phyloP scores from a whole-genome alignment of 2,113 vertebrate genomes.

The Pterocles orientalis region DNA sequence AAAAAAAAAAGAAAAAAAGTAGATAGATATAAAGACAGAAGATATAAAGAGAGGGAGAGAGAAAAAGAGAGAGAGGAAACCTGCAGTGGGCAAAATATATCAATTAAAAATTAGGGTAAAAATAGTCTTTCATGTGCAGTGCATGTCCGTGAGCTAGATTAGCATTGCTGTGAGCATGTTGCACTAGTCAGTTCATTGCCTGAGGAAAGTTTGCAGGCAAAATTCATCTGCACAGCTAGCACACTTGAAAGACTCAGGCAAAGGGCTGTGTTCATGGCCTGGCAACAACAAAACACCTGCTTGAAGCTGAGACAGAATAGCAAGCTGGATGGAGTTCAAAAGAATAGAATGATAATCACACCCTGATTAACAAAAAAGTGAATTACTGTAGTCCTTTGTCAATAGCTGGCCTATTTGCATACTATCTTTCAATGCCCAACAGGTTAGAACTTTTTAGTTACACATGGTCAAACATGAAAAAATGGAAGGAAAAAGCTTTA shows the following conservation, averaged over 20 bases:
- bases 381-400: slow-evolving; percentile 55
- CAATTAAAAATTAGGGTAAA: slow-evolving; percentile 68
- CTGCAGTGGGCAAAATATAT: slow-evolving; percentile 57
- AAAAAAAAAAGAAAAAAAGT: neutral
- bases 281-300: slow-evolving; percentile 70
- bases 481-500: slow-evolving; percentile 16
- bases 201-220: slow-evolving; percentile 85
- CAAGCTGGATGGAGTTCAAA: slow-evolving; percentile 68
- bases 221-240: slow-evolving; percentile 79
- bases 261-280: slow-evolving; percentile 34
- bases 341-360: slow-evolving; percentile 42
- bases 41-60: neutral
- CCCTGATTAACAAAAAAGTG: slow-evolving; percentile 53
- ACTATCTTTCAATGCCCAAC: slow-evolving; percentile 21
- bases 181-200: slow-evolving; percentile 81
- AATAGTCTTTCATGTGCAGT: slow-evolving; percentile 82
- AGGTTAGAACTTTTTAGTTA: slow-evolving; percentile 38
- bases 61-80: neutral
- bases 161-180: slow-evolving; percentile 83
- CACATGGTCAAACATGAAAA: slow-evolving; percentile 45
- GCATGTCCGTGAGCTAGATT: slow-evolving; percentile 83
- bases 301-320: slow-evolving; percentile 67
- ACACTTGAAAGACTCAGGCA: slow-evolving; percentile 75
- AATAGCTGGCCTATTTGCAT: slow-evolving; percentile 30
- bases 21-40: neutral